Evolutionary conservation across 2,113 vertebrate genomes (phyloP), one percentile per base, ranked within the genome.

Genomic region (Syrrhaptes paradoxus): DNA sequence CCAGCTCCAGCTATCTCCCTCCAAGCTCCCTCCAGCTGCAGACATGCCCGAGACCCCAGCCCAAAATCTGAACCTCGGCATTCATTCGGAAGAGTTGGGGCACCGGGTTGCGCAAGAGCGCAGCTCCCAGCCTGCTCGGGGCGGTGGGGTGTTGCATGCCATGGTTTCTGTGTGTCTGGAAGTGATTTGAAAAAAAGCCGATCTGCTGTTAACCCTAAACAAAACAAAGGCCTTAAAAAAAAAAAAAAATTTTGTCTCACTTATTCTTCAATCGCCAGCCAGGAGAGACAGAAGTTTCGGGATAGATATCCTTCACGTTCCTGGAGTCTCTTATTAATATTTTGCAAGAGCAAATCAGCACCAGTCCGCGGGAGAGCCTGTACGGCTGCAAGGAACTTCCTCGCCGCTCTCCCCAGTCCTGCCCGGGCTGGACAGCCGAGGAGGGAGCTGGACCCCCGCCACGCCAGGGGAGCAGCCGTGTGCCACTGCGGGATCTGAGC

Each of bases 131-230:
- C 84, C 89, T 89, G 31, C 79, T 77, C 43, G 12, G 38, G 68
- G 95, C 21, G 5, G 52, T 49, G 94, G 91, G 87, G 90, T 91
- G 32, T 93, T 96, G 97, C 94, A 97, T 93, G 96, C 96, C 94
- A 92, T 57, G 84, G 92, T 85, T 92, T 92, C 85, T 84, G 73
- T 79, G 92, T 89, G 96, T 96, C 97, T 97, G 97, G 97, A 97
- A 97, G 74, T 97, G 96, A 97, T 97, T 97, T 97, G 95, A 74
- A 92, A 92, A 92, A 86, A 75, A 95, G 86, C 77, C 5, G 1
- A 93, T 96, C 96, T 87, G 92, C 79, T 81, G 92, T 96, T 97
- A 96, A 96, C 94, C 96, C 97, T 93, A 63, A 96, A 89, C 86
- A 94, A 97, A 97, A 96, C 97, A 96, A 89, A 83, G 72, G 24